Evolutionary conservation across 2,888 invertebrate genomes (phyloP), one percentile per base, ranked within the genome.

Genomic region (Tupiocoris notatus): DNA sequence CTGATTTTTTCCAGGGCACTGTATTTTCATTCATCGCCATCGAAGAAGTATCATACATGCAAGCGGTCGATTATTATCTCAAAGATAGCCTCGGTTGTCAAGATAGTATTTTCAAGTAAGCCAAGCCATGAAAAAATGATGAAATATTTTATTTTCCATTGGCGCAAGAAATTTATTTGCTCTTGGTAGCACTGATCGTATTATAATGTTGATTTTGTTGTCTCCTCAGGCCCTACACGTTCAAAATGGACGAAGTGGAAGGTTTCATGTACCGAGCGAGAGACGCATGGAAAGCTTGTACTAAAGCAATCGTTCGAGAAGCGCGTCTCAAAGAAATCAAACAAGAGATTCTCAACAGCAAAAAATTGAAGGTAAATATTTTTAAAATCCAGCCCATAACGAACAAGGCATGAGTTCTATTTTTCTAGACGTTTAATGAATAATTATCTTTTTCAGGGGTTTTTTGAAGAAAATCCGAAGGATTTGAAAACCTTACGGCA

Each of bases 291-390:
- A 89, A 93, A 82, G 93, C 96, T 0, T 95, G 97, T 7, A 98
- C 98, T 0, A 89, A 92, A 81, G 92, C 95, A 78, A 96, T 97
- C 0, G 92, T 99, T 1, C 88, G 95, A 64, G 97, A 98, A 84
- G 97, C 98, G 0, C 87, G 98, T 21, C 86, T 98, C 66, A 95
- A 94, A 83, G 99, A 99, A 87, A 98, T 99, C 81, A 94, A 94
- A 84, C 89, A 89, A 77, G 98, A 99, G 86, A 90, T 98, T 77
- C 87, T 98, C 79, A 95, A 94, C 84, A 96, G 95, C 79, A 89
- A 94, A 83, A 96, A 95, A 84, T 85, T 98, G 21, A 96, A 95
- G 87, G 90, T 90, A 82, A 77, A 67, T 77, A 7, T n/a, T 68
- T 66, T 59, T 59, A n/a, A 59, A 59, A 59, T 59, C 12, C n/a